Evolutionary conservation across 2,113 vertebrate genomes (phyloP), one percentile per base, ranked within the genome.

Genomic region (Clarias macrocephalus): DNA sequence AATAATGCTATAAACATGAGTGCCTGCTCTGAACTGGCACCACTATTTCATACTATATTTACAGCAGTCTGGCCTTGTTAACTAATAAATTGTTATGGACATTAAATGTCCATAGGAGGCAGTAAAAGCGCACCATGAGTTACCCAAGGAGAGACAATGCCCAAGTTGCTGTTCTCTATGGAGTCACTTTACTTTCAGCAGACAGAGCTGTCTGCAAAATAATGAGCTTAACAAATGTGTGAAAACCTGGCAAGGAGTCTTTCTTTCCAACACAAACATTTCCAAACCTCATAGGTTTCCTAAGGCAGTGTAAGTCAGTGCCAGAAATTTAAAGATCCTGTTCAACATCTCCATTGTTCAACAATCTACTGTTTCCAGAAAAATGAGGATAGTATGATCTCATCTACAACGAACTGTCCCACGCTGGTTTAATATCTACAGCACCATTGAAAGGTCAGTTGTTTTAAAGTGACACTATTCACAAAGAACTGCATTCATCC

Each of bases 91-190:
- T 83, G 75, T 84, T 80, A 86, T 82, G 48, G 88, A 80, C 62
- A 30, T n/a, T 75, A 59, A 72, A 85, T 79, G 82, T 81, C 85
- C 70, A 83, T 56, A 56, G 66, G 81, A 84, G 48, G 52, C 85
- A 56, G 79, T 86, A 88, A 89, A 91, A 86, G 70, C 13, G 56
- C 42, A 80, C 75, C 65, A 56, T n/a, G 77, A 59, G 18, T 85
- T 62, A 80, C 81, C 11, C 52, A 60, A 30, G 37, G 84, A 86
- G 90, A 90, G 79, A 77, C 59, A 60, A 91, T 84, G 57, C 82
- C 68, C 21, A 70, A 85, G 72, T 88, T 83, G 86, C 73, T 60
- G 57, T 81, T 63, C 82, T 72, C 80, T 21, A 13, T 11, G 19
- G 70, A 86, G 65, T 88, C 57, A 19, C 25, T 83, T 86, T 63